Evolutionary conservation across 2,888 invertebrate species (phyloP), one percentile per base, ranked within the genome.

Genomic region (Ptychoptera contaminata): DNA sequence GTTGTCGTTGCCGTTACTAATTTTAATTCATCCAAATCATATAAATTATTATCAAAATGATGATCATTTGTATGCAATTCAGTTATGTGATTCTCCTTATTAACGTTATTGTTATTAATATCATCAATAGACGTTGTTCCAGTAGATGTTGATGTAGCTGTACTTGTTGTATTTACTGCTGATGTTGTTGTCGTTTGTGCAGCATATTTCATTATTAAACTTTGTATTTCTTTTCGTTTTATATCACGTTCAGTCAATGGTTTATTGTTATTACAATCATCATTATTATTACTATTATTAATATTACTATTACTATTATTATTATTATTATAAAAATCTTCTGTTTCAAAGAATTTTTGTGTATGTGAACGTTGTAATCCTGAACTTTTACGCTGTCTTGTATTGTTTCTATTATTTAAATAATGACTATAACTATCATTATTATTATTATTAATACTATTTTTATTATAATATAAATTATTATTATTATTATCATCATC

Each of bases 201-300:
- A 30, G 83, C 79, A 61, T 87, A 87, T 61, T 86, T 87, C 70
- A 80, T 73, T 48, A 86, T 84, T 47, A 88, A 68, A 54, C 79
- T 78, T 60, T 84, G 82, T 47, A 85, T 84, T 58, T 88, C 87
- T 56, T 86, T 86, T 34, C 87, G 74, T 54, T 80, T 78, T 9
- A 81, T 80, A 60, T 85, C 84, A 38, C 87, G 71, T 52, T 87
- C 86, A 51, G 73, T 72, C 40, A 69, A 48, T 70, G 60, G 63
- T 46, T 58, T 58, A 63, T 63, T 56, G 63, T 58, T 37, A 51
- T 50, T 37, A 56, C 52, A 36, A 58, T 58, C 55, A 61, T 68
- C 57, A 37, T 46, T 37, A 36, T 37, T 32, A 10, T 44, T 42
- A 23, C 42, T 37, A 44, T 32, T 31, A 38, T 15, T 43, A 31